Evolutionary conservation across 2,113 vertebrate genomes (phyloP), one percentile per base, ranked within the genome.

Genomic region (Polyodon spathula): DNA sequence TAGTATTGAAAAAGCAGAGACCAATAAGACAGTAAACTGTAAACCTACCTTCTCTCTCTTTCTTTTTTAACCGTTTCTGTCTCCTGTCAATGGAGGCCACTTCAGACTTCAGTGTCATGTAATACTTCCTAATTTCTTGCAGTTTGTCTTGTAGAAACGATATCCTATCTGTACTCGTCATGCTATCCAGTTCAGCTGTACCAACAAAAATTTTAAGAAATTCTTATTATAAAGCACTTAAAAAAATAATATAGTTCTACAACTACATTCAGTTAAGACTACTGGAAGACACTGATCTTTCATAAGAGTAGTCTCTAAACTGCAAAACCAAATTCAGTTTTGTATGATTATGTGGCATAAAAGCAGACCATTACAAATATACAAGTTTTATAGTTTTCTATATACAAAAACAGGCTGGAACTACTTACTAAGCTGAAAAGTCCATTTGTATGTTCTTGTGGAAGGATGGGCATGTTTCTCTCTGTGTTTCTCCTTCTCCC

Each of bases 131-230:
- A 74, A 99, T 97, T 82, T 99, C 95, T 74, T 99, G 93, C 11
- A 98, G 86, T 67, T 99, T 99, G 42, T 99, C 94, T 88, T 99
- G 96, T 4, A 99, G 86, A 80, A 97, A 95, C 71, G 94, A 89
- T 71, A 99, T 97, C 78, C 90, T 82, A 72, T 99, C 94, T 55
- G 90, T 72, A 77, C 93, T 93, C 44, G 80, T 90, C 94, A 98
- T 92, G 69, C 79, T 93, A 76, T 97, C 93, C 81, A 99, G 75
- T 74, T 97, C 93, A 73, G 89, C 95, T 97, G 80, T 62, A 57
- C 71, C 48, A 59, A 2, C 37, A 1, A 6, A 67, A 61, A 66
- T 6, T 10, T 10, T n/a, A 14, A 50, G 48, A 50, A n/a, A 50
- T n/a, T 50, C 48, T 50, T 50, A 50, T 50, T 50, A 10, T 50